phyloP scores from a whole-genome alignment of 2,797 vertebrate species.

The Vipera latastei region DNA sequence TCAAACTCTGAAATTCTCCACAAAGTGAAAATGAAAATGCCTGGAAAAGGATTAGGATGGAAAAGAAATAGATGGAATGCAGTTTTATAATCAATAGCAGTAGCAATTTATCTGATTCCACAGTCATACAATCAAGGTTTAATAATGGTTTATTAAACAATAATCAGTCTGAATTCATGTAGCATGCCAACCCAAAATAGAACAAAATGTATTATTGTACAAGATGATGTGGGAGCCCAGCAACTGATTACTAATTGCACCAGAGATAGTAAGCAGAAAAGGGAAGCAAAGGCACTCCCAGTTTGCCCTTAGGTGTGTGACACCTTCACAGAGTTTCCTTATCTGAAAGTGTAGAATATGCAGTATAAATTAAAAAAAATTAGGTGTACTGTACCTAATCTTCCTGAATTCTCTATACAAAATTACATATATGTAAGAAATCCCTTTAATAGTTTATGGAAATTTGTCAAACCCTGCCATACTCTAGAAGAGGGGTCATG shows the following conservation, averaged over 20 bases:
- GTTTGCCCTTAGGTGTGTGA: background rate
- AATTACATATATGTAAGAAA: background rate
- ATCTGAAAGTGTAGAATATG: background rate
- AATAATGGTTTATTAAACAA: background rate
- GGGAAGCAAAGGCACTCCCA: background rate
- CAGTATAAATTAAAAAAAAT: background rate
- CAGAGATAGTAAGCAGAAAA: background rate
- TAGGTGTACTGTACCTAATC: background rate
- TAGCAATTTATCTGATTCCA: background rate
- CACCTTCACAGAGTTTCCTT: background rate
- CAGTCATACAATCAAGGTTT: background rate
- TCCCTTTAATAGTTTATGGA: background rate
- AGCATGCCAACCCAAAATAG: background rate
- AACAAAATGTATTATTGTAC: background rate
- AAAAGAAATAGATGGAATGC: background rate
- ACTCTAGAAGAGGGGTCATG: background rate
- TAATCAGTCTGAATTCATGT: background rate
- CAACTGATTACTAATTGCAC: background rate
- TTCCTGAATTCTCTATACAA: background rate
- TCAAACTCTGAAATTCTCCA: background rate
- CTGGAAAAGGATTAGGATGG: background rate
- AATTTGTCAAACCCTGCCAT: background rate
- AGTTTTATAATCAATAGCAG: background rate
- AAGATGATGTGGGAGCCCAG: background rate
- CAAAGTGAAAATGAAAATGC: background rate